Percentiles rank a stretch among this genome's conserved stretches.
phyloP scores from a whole-genome alignment of 2,888 invertebrate species.

The Cantharis rustica region DNA sequence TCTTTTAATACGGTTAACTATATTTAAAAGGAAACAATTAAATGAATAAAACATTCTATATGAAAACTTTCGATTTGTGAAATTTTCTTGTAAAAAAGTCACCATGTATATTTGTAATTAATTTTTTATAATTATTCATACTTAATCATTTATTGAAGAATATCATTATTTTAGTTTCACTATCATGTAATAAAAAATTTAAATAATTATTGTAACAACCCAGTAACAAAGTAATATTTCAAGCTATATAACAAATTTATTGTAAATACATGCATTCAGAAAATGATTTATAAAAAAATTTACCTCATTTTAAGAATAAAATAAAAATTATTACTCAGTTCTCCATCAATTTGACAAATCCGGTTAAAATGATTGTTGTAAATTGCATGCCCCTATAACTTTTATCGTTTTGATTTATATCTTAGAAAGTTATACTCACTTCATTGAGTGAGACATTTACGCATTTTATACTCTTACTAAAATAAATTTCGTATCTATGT shows the following conservation, averaged over 20 bases:
- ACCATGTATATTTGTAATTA: no score
- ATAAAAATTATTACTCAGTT: background rate
- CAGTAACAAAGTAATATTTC: background rate
- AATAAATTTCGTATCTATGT: background rate
- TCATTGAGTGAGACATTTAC: background rate
- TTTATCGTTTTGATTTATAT: background rate
- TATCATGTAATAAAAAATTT: background rate
- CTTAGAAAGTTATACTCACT: background rate
- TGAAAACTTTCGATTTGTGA: no score
- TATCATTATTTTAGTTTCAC: no score
- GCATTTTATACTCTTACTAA: background rate
- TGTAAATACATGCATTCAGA: background rate
- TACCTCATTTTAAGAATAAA: background rate
- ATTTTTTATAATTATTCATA: no score
- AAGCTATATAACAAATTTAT: background rate
- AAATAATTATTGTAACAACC: background rate
- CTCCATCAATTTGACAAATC: background rate
- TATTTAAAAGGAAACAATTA: no score
- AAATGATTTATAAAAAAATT: background rate
- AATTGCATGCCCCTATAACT: slow-evolving; percentile 1
- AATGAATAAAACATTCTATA: no score
- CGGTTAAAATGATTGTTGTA: background rate
- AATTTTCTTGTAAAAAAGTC: no score
- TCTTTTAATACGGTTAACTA: no score
- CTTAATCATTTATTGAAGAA: no score